These are phyloP conservation scores for Alauda arvensis DNA, from an alignment of 2,797 vertebrate genomes.

Conservation along the genomic window DNA sequence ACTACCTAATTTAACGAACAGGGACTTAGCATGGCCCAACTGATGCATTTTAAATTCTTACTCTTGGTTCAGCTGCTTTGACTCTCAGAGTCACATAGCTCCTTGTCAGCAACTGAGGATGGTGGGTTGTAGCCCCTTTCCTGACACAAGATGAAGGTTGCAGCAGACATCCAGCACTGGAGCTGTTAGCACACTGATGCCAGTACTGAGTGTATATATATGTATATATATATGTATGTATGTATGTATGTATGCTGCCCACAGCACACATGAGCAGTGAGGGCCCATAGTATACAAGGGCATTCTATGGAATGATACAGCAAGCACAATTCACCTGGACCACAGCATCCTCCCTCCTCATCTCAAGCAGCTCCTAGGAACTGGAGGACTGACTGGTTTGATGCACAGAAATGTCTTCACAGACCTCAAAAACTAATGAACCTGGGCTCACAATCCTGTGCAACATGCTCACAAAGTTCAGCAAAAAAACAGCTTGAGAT, in stretches of 20 bases:
- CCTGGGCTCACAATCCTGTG: neutral
- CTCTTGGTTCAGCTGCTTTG: neutral
- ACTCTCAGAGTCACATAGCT: neutral
- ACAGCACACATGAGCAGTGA: neutral
- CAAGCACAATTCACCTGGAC: fast-evolving
- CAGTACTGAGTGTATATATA: fast-evolving
- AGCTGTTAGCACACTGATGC: neutral
- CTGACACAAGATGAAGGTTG: neutral
- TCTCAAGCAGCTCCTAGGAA: neutral
- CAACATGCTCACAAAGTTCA: neutral
- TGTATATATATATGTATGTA: fast-evolving
- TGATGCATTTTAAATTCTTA: neutral
- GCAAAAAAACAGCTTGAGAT: neutral
- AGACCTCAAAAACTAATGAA: neutral
- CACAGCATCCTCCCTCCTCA: neutral
- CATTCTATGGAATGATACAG: neutral
- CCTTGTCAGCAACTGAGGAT: neutral
- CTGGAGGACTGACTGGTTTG: neutral
- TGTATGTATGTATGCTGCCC: neutral
- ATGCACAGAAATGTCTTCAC: neutral
- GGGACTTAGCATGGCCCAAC: neutral
- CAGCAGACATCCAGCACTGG: neutral
- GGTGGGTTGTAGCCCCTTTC: neutral
- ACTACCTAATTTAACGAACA: neutral
- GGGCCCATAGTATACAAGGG: neutral